phyloP scores from a whole-genome alignment of 1,140 invertebrate genomes.

The Kradibia gibbosae region DNA sequence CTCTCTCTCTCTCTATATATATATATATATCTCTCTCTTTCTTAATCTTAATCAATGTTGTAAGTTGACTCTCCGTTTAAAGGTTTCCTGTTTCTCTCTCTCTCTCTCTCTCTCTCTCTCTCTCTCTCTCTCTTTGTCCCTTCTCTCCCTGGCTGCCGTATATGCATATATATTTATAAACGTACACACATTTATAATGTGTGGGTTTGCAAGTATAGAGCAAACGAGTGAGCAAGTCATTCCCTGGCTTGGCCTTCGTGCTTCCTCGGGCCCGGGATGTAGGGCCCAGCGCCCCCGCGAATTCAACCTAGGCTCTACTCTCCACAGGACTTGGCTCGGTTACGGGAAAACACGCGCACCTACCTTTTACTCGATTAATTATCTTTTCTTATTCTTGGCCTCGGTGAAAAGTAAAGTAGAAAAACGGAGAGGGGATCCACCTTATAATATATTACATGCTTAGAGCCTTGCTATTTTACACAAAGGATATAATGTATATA shows the following conservation, averaged over 20 bases:
- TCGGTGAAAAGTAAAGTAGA: conserved; percentile 21
- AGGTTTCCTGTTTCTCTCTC: conserved; percentile 13
- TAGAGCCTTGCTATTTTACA: conserved; percentile 28
- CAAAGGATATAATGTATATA: conserved; percentile 35
- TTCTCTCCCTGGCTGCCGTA: neutral
- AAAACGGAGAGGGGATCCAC: neutral
- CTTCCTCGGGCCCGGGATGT: conserved; percentile 7
- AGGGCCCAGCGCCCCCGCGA: conserved; percentile 28
- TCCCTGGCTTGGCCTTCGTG: conserved; percentile 29
- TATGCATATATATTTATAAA: too few relatives aligned
- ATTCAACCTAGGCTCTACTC: conserved; percentile 7
- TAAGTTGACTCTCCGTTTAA: neutral
- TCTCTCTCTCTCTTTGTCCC: neutral
- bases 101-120: neutral
- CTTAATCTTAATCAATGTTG: neutral
- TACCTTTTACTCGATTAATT: conserved; percentile 47
- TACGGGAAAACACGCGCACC: conserved; percentile 7
- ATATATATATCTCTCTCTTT: neutral
- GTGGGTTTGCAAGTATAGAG: neutral
- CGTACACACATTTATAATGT: too few relatives aligned
- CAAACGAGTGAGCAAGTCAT: neutral
- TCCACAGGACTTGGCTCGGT: neutral
- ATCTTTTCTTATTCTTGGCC: conserved; percentile 37
- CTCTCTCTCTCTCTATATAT: neutral
- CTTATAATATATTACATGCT: conserved; percentile 24